A percentile compares a stretch with the other conserved stretches of the same genome.
Evolutionary conservation across 2,113 vertebrate genomes (phyloP).

Genomic region (Alethe castanea): DNA sequence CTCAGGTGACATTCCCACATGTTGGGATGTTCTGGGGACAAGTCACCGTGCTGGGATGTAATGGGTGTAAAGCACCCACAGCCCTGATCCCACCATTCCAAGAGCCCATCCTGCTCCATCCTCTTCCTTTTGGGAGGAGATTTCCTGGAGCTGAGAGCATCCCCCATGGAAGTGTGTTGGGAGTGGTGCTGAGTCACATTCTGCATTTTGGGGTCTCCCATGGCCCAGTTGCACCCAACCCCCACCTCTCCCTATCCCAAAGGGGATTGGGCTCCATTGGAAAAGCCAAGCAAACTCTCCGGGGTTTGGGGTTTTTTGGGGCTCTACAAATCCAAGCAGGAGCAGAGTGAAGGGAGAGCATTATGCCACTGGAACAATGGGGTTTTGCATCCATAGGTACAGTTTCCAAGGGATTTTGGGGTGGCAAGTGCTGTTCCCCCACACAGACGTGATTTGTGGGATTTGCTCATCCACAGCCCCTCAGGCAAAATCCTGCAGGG

Average conservation of each 20-base stretch:
- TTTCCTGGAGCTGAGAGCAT: not conserved
- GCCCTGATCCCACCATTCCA: not conserved
- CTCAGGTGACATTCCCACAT: not conserved
- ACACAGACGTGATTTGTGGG: rapidly evolving
- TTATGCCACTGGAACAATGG: rapidly evolving
- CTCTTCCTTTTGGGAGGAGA: not conserved
- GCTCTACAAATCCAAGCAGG: not conserved
- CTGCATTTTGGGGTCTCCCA: rapidly evolving
- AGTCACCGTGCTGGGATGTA: not conserved
- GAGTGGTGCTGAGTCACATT: not conserved
- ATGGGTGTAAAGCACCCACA: not conserved
- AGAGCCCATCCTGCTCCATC: not conserved
- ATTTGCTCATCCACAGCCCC: not conserved
- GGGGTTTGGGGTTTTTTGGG: not conserved
- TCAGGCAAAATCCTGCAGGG: not conserved
- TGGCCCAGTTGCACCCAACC: rapidly evolving
- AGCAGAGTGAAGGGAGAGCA: not conserved
- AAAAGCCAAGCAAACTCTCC: not conserved
- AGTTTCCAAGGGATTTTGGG: not conserved
- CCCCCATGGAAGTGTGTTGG: not conserved
- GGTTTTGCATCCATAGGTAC: not conserved
- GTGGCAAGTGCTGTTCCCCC: not conserved
- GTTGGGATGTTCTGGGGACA: not conserved
- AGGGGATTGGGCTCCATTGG: not conserved
- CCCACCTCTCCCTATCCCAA: not conserved